Conservation (phyloP, 2,113 vertebrate genomes). For the Leucosticte australis region DNA sequence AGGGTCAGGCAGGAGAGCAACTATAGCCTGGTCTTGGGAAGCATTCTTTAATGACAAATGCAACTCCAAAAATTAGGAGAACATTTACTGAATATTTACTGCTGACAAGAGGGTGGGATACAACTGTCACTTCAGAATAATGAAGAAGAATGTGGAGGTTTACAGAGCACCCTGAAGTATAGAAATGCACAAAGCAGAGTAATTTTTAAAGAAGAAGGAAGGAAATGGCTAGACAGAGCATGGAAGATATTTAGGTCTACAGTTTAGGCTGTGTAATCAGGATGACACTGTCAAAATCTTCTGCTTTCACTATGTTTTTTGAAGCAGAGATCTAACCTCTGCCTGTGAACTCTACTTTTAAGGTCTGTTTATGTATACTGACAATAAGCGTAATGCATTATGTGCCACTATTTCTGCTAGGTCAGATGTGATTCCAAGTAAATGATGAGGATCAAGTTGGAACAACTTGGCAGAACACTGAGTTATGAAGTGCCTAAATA, state of each 20-base stretch:
- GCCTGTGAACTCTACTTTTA: not conserved
- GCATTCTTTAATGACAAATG: not conserved
- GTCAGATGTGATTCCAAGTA: not conserved
- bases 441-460: not conserved
- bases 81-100: not conserved
- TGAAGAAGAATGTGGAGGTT: not conserved
- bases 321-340: not conserved
- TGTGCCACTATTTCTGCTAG: not conserved
- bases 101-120: not conserved
- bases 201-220: not conserved
- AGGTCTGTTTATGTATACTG: not conserved
- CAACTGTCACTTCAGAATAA: not conserved
- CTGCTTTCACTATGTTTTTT: not conserved
- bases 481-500: not conserved
- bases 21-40: not conserved
- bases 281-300: not conserved
- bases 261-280: not conserved
- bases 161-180: not conserved
- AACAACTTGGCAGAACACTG: not conserved
- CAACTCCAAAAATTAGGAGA: not conserved
- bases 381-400: not conserved
- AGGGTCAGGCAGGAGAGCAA: not conserved
- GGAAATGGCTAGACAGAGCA: not conserved
- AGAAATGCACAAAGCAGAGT: not conserved
- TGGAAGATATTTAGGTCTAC: not conserved